Evolutionary conservation across 1,140 invertebrate species (phyloP).

Genomic region (Phymastichus coffea): DNA sequence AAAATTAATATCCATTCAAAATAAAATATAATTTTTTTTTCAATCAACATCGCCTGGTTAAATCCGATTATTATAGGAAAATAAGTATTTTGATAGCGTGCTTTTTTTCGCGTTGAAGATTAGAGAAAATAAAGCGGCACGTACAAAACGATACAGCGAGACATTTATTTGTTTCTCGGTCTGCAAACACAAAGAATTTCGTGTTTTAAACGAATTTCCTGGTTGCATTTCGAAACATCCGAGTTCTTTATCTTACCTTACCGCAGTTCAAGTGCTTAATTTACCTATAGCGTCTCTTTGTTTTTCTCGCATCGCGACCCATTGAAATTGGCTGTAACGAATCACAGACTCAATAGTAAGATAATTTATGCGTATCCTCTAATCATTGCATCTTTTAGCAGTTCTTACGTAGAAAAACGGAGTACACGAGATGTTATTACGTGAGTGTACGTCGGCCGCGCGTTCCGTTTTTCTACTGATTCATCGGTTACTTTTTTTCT

Average conservation of each 20-base stretch:
- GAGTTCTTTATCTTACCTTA: background rate
- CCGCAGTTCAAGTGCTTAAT: background rate
- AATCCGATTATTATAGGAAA: too few species aligned
- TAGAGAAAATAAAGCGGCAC: too few species aligned
- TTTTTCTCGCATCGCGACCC: background rate
- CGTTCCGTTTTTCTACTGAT: background rate
- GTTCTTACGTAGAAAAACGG: background rate
- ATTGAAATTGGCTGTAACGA: background rate
- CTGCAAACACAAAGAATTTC: conserved; percentile 2
- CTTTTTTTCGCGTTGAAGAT: too few species aligned
- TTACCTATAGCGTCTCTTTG: conserved; percentile 2
- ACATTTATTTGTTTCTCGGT: too few species aligned
- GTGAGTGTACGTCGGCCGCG: background rate
- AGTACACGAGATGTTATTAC: background rate
- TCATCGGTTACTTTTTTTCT: conserved; percentile 10
- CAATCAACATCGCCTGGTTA: too few species aligned
- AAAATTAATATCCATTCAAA: too few species aligned
- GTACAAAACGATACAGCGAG: too few species aligned
- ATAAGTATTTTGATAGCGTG: too few species aligned
- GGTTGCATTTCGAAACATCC: conserved; percentile 1
- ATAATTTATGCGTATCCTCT: conserved; percentile 1
- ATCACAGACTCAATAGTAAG: conserved; percentile 1
- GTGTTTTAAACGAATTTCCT: conserved; percentile 1
- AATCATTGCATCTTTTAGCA: background rate
- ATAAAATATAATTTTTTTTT: too few species aligned